Conservation (phyloP, 1,140 invertebrate species). For the Riptortus pedestris region DNA sequence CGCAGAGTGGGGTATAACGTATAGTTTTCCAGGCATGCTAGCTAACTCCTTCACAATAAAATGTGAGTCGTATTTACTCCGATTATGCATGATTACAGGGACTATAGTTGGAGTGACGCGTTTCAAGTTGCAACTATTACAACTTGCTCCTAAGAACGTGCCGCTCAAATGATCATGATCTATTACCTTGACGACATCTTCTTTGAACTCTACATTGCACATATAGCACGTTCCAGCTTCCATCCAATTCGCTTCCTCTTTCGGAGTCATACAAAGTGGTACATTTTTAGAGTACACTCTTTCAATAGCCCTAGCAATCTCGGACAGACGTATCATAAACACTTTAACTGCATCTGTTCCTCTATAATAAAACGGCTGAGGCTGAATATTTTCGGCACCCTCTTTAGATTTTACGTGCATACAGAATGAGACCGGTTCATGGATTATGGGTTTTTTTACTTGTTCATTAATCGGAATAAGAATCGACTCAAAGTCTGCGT, state of each 20-base stretch:
- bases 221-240: background rate
- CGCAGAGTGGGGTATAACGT: too few relatives aligned
- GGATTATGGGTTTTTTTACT: background rate
- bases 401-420: background rate
- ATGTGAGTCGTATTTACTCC: background rate
- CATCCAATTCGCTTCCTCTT: background rate
- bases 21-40: background rate
- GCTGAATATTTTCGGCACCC: background rate
- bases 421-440: background rate
- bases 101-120: background rate
- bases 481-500: background rate
- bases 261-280: background rate
- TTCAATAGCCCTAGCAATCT: background rate
- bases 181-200: background rate
- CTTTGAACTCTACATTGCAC: background rate
- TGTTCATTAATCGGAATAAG: background rate
- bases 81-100: slow-evolving; percentile 8
- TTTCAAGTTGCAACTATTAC: background rate
- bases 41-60: background rate
- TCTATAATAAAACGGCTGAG: background rate
- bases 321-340: background rate
- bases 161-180: slow-evolving; percentile 7
- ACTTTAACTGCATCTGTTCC: background rate
- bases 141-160: background rate
- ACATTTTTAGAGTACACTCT: background rate